A percentile compares a stretch with the other conserved stretches of the same genome.
phyloP scores from a whole-genome alignment of 2,113 vertebrate species.

The Centropus bengalensis region DNA sequence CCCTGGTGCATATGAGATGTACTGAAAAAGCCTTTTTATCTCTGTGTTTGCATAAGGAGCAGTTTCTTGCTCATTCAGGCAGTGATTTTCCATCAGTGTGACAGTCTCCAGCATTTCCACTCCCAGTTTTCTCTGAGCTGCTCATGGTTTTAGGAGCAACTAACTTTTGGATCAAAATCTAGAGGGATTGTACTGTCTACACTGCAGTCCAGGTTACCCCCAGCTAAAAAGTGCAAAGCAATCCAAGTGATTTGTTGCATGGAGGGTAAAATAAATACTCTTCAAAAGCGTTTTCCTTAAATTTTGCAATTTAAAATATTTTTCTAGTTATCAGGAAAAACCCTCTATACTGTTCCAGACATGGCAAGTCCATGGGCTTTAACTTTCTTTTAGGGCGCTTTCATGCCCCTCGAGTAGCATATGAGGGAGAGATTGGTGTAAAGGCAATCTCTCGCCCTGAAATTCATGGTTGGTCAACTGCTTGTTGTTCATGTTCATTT shows the following conservation, averaged over 20 bases:
- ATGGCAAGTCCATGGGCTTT: not conserved
- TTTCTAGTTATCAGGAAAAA: not conserved
- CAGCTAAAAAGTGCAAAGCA: not conserved
- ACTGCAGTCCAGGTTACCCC: not conserved
- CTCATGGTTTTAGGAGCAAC: not conserved
- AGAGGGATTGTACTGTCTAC: not conserved
- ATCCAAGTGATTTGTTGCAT: accelerated
- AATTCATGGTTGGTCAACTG: not conserved
- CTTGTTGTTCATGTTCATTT: not conserved
- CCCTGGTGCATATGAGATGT: not conserved
- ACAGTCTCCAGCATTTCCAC: not conserved
- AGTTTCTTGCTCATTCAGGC: accelerated
- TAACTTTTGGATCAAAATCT: not conserved
- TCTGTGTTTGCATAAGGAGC: not conserved
- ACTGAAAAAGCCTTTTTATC: conserved; percentile 5
- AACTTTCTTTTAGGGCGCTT: not conserved
- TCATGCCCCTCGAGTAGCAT: not conserved
- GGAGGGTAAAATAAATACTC: not conserved
- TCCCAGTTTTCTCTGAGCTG: not conserved
- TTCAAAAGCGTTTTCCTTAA: not conserved
- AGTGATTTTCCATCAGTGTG: not conserved
- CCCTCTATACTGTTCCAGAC: not conserved
- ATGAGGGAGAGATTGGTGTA: not conserved
- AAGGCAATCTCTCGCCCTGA: not conserved
- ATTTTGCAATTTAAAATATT: not conserved